phyloP scores from a whole-genome alignment of 2,113 vertebrate species.

The Cavia aperea region DNA sequence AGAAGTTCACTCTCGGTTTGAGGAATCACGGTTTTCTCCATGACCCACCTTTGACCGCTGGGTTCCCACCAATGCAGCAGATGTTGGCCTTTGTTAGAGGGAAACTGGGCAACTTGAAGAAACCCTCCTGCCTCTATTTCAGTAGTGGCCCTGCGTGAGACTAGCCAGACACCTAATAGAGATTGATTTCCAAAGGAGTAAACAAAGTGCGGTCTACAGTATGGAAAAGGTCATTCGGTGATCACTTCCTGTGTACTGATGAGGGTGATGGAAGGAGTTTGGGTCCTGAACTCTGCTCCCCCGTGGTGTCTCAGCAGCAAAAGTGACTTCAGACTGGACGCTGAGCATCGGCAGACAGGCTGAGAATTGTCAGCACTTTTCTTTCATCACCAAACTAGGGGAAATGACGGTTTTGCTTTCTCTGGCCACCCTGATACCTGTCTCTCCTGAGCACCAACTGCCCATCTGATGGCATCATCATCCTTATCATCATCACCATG shows the following conservation, averaged over 20 bases:
- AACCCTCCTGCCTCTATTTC: constrained; percentile 10
- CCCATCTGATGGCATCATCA: neutral
- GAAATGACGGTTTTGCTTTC: neutral
- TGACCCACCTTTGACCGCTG: neutral
- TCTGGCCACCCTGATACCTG: neutral
- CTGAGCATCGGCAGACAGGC: neutral
- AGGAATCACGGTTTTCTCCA: neutral
- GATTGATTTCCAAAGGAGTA: constrained; percentile 22
- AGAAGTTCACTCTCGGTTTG: neutral
- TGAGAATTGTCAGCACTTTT: neutral
- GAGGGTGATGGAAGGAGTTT: neutral
- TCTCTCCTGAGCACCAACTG: neutral
- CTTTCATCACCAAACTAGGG: neutral
- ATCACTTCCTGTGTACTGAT: neutral
- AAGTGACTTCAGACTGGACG: neutral
- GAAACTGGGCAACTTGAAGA: neutral
- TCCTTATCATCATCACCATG: neutral
- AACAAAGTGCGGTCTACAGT: neutral
- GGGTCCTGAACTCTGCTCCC: neutral
- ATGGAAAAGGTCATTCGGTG: neutral
- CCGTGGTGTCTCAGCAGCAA: neutral
- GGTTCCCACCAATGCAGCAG: neutral
- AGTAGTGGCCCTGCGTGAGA: neutral
- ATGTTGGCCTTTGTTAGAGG: neutral
- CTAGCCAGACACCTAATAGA: neutral